Evolutionary conservation across 2,888 invertebrate genomes (phyloP).

Genomic region (Blastobasis lacticolella): DNA sequence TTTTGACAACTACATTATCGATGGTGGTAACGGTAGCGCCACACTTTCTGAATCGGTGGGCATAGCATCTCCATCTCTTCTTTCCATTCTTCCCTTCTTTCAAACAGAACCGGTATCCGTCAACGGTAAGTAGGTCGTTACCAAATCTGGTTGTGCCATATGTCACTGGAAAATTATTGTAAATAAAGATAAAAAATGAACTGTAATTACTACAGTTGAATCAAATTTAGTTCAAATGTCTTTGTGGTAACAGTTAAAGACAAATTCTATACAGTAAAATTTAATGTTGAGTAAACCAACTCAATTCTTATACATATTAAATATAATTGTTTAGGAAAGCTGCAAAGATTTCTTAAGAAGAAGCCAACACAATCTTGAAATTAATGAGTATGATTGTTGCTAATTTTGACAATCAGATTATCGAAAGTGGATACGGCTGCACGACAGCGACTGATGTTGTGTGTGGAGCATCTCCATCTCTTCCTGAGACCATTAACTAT

Average conservation of each 20-base stretch:
- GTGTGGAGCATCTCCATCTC: slow-evolving; percentile 25
- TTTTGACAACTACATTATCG: slow-evolving; percentile 14
- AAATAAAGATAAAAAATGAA: too few species aligned
- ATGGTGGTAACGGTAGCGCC: slow-evolving; percentile 19
- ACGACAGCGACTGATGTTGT: slow-evolving; percentile 19
- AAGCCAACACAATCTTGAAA: not conserved
- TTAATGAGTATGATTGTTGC: slow-evolving; percentile 8
- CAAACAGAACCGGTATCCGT: slow-evolving; percentile 23
- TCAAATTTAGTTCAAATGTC: too few species aligned
- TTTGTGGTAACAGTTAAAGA: too few species aligned
- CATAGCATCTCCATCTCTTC: slow-evolving; percentile 23
- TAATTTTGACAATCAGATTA: slow-evolving; percentile 14
- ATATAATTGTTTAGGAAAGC: too few species aligned
- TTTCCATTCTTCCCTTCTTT: slow-evolving; percentile 1
- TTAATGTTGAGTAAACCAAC: too few species aligned
- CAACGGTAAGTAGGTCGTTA: slow-evolving; percentile 20
- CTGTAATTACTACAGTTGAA: too few species aligned
- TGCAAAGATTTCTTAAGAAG: too few species aligned
- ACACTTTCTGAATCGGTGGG: slow-evolving; percentile 20
- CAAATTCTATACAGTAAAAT: too few species aligned
- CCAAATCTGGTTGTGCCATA: slow-evolving; percentile 10
- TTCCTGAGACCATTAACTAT: not conserved
- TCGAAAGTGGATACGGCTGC: slow-evolving; percentile 18
- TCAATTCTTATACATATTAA: too few species aligned
- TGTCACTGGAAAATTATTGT: not conserved